Conservation (phyloP, 2,888 invertebrate genomes). For the Noctua janthina region DNA sequence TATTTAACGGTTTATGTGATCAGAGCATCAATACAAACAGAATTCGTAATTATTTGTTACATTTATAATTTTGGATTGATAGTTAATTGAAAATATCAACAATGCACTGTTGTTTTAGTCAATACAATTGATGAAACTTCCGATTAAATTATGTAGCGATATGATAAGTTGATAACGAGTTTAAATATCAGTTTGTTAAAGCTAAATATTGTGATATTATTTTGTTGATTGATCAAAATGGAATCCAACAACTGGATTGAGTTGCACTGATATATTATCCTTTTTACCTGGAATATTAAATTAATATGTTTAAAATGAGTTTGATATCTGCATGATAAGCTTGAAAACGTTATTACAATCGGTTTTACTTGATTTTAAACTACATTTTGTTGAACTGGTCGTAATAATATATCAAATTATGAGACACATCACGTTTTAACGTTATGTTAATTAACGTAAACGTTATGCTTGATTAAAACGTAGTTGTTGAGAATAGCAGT, state of each 20-base stretch:
- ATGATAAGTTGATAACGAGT: slow-evolving; percentile 14
- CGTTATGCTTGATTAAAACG: not conserved
- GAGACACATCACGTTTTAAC: not conserved
- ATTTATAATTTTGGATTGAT: slow-evolving; percentile 45
- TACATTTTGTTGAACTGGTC: not conserved
- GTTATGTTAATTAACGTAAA: not conserved
- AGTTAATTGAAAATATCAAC: slow-evolving; percentile 42
- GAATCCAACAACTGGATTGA: slow-evolving; percentile 17
- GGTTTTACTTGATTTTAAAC: not conserved
- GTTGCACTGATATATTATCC: slow-evolving; percentile 28
- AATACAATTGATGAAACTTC: slow-evolving; percentile 36
- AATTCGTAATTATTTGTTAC: slow-evolving; percentile 54
- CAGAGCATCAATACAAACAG: slow-evolving; percentile 39
- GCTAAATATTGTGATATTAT: slow-evolving; percentile 8
- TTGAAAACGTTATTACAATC: not conserved
- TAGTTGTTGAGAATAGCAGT: not conserved
- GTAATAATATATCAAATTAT: not conserved
- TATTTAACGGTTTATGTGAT: slow-evolving; percentile 37
- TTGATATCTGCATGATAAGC: slow-evolving; percentile 1
- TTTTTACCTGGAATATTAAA: slow-evolving; percentile 27
- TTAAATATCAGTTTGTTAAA: slow-evolving; percentile 23
- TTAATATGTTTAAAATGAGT: slow-evolving; percentile 11
- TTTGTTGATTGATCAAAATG: slow-evolving; percentile 18
- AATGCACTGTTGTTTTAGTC: slow-evolving; percentile 19
- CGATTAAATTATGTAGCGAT: slow-evolving; percentile 15